phyloP scores from a whole-genome alignment of 2,797 vertebrate genomes.

The Acanthornis magna region DNA sequence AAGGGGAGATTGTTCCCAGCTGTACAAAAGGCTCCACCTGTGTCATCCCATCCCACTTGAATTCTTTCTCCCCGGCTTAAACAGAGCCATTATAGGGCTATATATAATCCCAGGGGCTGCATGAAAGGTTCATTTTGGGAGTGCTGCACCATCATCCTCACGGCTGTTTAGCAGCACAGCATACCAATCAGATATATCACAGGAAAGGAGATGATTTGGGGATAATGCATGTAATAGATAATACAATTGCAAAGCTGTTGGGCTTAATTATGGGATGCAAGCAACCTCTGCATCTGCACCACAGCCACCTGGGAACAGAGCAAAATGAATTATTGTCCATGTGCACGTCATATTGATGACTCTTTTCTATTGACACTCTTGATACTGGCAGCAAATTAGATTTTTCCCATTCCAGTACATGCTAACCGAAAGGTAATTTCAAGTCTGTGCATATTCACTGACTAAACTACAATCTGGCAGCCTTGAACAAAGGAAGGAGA shows the following conservation, averaged over 20 bases:
- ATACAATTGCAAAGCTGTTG: slow-evolving; percentile 21
- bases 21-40: neutral
- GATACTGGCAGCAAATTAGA: slow-evolving; percentile 43
- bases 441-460: slow-evolving; percentile 36
- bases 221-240: slow-evolving; percentile 4
- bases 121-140: neutral
- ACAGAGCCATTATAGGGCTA: neutral
- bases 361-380: slow-evolving; percentile 41
- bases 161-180: neutral
- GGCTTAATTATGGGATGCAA: slow-evolving; percentile 5
- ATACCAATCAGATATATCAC: neutral
- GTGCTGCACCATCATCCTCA: neutral
- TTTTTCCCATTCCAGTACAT: slow-evolving; percentile 21
- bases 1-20: neutral
- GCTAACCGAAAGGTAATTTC: slow-evolving; percentile 31
- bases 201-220: neutral
- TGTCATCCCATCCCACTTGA: neutral
- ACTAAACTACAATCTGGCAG: slow-evolving; percentile 41
- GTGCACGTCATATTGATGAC: neutral
- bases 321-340: slow-evolving; percentile 18
- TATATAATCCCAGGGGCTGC: neutral
- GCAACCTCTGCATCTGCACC: slow-evolving; percentile 8
- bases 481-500: neutral
- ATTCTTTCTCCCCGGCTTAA: neutral
- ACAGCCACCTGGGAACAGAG: slow-evolving; percentile 7